Base-by-base conservation (phyloP, 2,797 vertebrate species). In the Sebastes elongatus region DNA sequence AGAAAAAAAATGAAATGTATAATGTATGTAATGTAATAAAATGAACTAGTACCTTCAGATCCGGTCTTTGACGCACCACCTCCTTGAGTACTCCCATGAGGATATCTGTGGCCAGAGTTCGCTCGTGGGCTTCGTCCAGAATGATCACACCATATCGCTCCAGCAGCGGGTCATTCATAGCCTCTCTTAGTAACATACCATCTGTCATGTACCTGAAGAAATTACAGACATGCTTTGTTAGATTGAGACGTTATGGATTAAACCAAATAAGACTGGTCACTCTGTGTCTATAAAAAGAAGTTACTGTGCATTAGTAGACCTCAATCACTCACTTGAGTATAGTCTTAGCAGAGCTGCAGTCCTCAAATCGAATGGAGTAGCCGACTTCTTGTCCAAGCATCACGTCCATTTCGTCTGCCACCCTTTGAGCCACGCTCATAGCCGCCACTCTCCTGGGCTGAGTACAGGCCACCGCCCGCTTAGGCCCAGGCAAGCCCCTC, bases 351-450 rank as follows among this genome's bases (percentile, higher is more conserved):
- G 98, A 99, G 91, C 99, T 99, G 91, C 99, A 99, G 93, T 99
- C 99, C 91, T 99, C 99, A 93, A 99, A 99, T 93, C 98, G 96
- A 86, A 99, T 99, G 61, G 98, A 99, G 86, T 99, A 99, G 18
- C 99, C 99, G 8, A 99, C 99, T 93, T 99, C 99, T 91, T 99
- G 99, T 77, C 99, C 99, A 87, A 99, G 95, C 99, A 99, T 99
- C 53, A 99, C 96, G 70, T 99, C 99, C 98, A 99, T 99, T 95
- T 99, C 99, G 76, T 99, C 99, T 11, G 98, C 98, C 64, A 99
- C 99, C 18, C 98, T 96, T 88, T 99, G 99, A 3, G 98, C 99
- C 88, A 99, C 99, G 2, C 98, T 99, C 99, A 99, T 99, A 0
- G 99, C 99, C 0, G 98, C 98, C 81, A 99, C 99, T 92, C 98